Evolutionary conservation across 2,888 invertebrate species (phyloP).

Genomic region (Sphinx pinastri): DNA sequence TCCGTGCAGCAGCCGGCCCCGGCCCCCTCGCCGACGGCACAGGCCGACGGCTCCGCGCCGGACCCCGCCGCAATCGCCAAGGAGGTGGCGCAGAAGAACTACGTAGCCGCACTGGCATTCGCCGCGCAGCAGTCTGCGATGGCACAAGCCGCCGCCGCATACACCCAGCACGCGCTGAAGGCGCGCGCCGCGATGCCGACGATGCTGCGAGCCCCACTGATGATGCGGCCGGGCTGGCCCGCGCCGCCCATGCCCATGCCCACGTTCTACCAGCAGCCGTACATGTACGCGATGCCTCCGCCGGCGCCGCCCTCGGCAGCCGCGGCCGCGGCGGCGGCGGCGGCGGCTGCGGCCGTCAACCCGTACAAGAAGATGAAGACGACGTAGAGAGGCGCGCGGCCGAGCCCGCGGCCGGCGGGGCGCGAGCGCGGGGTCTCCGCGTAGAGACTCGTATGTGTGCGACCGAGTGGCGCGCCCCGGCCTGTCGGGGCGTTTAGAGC

Average conservation of each 20-base stretch:
- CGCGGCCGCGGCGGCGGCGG: conserved; percentile 69
- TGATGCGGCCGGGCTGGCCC: conserved; percentile 76
- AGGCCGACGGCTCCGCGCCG: conserved; percentile 47
- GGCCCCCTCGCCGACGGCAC: conserved; percentile 53
- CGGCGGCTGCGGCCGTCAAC: conserved; percentile 84
- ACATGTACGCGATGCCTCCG: conserved; percentile 81
- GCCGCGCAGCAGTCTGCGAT: conserved; percentile 77
- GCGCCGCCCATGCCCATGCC: conserved; percentile 78
- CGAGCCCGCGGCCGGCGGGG: conserved; percentile 71
- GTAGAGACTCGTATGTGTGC: conserved; percentile 81
- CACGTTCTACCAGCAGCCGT: conserved; percentile 78
- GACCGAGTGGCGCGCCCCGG: conserved; percentile 72
- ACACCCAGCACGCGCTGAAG: conserved; percentile 87
- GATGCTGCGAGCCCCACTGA: conserved; percentile 72
- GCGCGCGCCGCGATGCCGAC: conserved; percentile 86
- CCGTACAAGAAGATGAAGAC: conserved; percentile 97
- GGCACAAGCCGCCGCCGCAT: conserved; percentile 75
- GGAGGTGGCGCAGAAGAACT: conserved; percentile 92
- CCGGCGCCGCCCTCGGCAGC: conserved; percentile 72
- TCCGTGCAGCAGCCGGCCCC: conserved; percentile 58
- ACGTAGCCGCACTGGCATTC: conserved; percentile 86
- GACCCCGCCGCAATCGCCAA: conserved; percentile 86
- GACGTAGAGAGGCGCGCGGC: conserved; percentile 83
- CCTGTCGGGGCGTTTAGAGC: conserved; percentile 80
- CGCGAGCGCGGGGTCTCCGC: conserved; percentile 80